phyloP scores from a whole-genome alignment of 1,140 invertebrate genomes.

The Cherax destructor region DNA sequence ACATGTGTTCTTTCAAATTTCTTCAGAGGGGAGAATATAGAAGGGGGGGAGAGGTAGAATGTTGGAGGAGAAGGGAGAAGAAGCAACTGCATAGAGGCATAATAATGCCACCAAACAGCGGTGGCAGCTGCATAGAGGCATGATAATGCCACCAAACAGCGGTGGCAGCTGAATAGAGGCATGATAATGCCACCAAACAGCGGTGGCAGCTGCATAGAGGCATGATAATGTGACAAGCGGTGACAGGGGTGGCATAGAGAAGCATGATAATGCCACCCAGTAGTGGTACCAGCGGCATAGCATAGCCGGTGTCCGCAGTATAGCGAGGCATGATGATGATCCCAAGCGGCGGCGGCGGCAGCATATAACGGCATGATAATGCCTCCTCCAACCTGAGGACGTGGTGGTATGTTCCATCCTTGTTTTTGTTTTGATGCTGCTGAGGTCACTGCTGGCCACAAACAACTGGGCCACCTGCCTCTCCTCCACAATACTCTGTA shows the following conservation, averaged over 20 bases:
- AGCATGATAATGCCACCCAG: background rate
- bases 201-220: background rate
- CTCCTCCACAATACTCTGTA: background rate
- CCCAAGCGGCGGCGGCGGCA: too few relatives aligned
- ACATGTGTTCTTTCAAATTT: too few relatives aligned
- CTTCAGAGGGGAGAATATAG: background rate
- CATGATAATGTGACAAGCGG: background rate
- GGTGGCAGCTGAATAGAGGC: background rate
- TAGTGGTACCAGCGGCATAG: too few relatives aligned
- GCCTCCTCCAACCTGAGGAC: too few relatives aligned
- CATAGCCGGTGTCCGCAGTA: too few relatives aligned
- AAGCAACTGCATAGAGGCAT: background rate
- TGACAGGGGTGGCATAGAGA: background rate
- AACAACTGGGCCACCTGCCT: background rate
- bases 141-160: too few relatives aligned
- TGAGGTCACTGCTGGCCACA: slow-evolving; percentile 15
- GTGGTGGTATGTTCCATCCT: background rate
- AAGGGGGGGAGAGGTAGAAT: background rate
- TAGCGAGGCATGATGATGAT: too few relatives aligned
- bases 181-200: background rate
- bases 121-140: background rate
- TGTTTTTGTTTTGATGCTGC: slow-evolving; percentile 47
- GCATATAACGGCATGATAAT: too few relatives aligned
- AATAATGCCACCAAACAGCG: too few relatives aligned
- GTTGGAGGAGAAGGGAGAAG: background rate